Evolutionary conservation across 2,113 vertebrate species (phyloP), one percentile per base, ranked within the genome.

Genomic region (Hirundichthys speculiger): DNA sequence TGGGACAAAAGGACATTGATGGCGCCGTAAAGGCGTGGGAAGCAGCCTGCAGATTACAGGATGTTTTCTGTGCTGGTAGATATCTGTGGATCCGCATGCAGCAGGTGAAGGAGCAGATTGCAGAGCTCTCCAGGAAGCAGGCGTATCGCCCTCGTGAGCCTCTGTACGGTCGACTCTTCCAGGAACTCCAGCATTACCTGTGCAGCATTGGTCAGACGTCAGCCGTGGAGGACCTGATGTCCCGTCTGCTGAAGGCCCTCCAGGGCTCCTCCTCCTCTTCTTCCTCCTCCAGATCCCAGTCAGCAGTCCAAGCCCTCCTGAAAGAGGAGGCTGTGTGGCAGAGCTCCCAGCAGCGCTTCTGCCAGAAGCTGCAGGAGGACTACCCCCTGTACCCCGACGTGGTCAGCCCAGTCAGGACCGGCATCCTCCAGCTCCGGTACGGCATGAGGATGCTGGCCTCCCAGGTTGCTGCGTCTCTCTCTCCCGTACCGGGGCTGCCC

Each of bases 311-410:
- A 67, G 89, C 86, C 20, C 88, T 98, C 12, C 86, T 99, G n/a
- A 95, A 92, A 34, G 96, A 99, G 74, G 98, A 98, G 80, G 92
- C 90, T 0, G 93, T 95, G 1, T 99, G 98, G 98, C 98, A 99
- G 22, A 92, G 90, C 3, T 99, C 98, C 0, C 96, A 98, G 73
- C 94, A 96, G 34, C 94, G 92, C 47, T 98, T 98, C 52, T 88
- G 92, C 34, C 95, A 91, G 64, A 93, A 90, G 42, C 90, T 99
- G 61, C 60, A 79, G 0, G 95, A 96, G 10, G 94, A 96, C 2
- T 98, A 96, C 25, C 88, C 92, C 0, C 77, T 90, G 0, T 98
- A 94, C 73, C 96, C 96, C 0, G 97, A 99, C 5, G 88, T 91
- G 7, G 65, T 96, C 0, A 19, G 86, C 6, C 97, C 98, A 0